Evolutionary conservation across 2,888 invertebrate species (phyloP).

Genomic region (Timema podura): DNA sequence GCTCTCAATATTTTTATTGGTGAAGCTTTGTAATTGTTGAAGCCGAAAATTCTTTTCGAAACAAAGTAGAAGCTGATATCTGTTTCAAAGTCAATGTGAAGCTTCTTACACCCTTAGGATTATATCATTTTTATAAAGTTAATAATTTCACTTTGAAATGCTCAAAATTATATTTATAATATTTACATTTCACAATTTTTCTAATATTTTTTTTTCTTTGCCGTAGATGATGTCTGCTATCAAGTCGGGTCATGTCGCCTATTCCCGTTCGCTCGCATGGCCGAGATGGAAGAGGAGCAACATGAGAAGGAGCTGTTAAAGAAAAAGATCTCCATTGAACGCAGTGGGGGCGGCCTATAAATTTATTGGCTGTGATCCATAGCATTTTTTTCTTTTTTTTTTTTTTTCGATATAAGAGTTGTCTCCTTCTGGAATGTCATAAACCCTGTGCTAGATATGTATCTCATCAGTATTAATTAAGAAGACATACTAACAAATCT

Average conservation of each 20-base stretch:
- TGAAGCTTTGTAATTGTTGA: too few relatives aligned
- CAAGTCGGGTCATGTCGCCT: slow-evolving; percentile 92
- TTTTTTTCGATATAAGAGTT: too few relatives aligned
- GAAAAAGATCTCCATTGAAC: slow-evolving; percentile 81
- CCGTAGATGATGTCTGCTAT: slow-evolving; percentile 96
- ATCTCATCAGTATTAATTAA: too few relatives aligned
- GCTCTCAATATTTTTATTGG: too few relatives aligned
- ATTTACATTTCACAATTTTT: slow-evolving; percentile 19
- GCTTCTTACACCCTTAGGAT: not conserved
- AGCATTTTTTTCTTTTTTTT: too few relatives aligned
- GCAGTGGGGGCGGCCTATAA: slow-evolving; percentile 94
- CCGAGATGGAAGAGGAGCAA: slow-evolving; percentile 83
- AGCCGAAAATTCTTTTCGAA: too few relatives aligned
- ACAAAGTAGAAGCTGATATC: too few relatives aligned
- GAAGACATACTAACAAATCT: too few relatives aligned
- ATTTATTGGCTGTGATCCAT: too few relatives aligned
- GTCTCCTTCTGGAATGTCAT: too few relatives aligned
- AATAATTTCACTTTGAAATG: not conserved
- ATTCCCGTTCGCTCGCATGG: slow-evolving; percentile 94
- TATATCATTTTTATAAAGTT: not conserved
- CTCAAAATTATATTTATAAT: not conserved
- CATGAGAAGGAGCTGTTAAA: slow-evolving; percentile 71
- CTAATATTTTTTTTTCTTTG: slow-evolving; percentile 33
- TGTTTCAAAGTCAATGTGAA: not conserved
- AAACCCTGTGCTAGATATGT: too few relatives aligned